Evolutionary conservation across 2,888 invertebrate species (phyloP).

Genomic region (Rhogogaster chlorosoma): DNA sequence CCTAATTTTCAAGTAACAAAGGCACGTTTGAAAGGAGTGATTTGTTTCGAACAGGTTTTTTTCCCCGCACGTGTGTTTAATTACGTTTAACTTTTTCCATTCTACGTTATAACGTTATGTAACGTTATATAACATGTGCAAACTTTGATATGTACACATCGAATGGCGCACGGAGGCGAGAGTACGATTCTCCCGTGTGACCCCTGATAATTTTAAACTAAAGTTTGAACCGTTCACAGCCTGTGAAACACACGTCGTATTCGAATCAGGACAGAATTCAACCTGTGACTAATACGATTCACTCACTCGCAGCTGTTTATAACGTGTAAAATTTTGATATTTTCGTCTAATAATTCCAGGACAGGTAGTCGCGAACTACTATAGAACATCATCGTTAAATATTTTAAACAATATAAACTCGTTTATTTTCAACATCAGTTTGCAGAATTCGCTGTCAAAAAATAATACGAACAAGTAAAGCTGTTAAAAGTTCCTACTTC

Average conservation of each 20-base stretch:
- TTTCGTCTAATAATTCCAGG: not conserved
- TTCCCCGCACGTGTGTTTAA: constrained; percentile 30
- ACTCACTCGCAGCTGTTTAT: constrained; percentile 37
- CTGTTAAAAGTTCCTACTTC: not conserved
- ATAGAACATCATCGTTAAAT: not conserved
- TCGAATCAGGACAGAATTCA: constrained; percentile 10
- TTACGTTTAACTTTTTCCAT: constrained; percentile 41
- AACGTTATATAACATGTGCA: constrained; percentile 24
- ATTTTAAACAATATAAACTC: not conserved
- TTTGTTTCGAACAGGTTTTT: constrained; percentile 27
- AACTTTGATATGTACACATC: constrained; percentile 41
- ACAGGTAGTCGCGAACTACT: not conserved
- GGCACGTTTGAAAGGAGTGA: constrained; percentile 23
- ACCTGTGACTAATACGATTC: constrained; percentile 20
- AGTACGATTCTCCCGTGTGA: constrained; percentile 39
- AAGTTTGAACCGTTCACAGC: constrained; percentile 40
- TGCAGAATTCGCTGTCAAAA: not conserved
- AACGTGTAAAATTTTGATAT: not conserved
- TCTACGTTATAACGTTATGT: constrained; percentile 36
- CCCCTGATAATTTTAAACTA: constrained; percentile 42
- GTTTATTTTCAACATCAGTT: not conserved
- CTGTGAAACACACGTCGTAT: constrained; percentile 8
- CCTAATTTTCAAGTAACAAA: constrained; percentile 18
- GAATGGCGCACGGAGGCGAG: constrained; percentile 2
- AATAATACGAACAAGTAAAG: not conserved